Conservation (phyloP, 2,797 vertebrate species). For the Phoeniculus purpureus region DNA sequence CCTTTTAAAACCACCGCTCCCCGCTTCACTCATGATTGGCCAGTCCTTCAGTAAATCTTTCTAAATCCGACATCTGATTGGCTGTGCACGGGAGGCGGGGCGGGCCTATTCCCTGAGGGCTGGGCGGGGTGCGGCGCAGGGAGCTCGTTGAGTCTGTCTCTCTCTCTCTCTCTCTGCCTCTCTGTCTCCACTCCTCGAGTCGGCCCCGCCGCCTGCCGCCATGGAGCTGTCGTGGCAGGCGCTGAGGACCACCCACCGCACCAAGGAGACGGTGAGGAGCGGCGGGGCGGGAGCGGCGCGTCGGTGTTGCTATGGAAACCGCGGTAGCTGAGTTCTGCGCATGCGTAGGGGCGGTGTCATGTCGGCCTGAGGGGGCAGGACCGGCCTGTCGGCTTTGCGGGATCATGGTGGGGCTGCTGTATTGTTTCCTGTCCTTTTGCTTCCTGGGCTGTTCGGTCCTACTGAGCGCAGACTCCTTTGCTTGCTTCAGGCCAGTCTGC, state of each 20-base stretch:
- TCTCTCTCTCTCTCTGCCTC: too few relatives aligned
- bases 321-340: too few relatives aligned
- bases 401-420: accelerated
- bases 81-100: accelerated
- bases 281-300: not conserved
- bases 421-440: not conserved
- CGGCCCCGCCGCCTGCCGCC: too few relatives aligned
- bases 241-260: conserved; percentile 83
- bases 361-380: too few relatives aligned
- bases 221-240: conserved; percentile 89
- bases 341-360: too few relatives aligned
- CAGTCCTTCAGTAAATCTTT: accelerated
- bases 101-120: accelerated
- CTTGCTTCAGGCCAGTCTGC: accelerated
- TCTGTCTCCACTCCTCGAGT: too few relatives aligned
- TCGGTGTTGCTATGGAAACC: conserved; percentile 34
- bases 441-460: accelerated
- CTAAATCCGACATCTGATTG: not conserved
- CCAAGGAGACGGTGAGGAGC: conserved; percentile 87
- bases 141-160: too few relatives aligned
- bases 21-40: accelerated
- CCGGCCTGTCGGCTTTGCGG: accelerated
- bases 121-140: accelerated
- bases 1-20: accelerated
- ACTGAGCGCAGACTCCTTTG: accelerated